Evolutionary conservation across 2,888 invertebrate genomes (phyloP), one percentile per base, ranked within the genome.

Genomic region (Mylabris sibirica): DNA sequence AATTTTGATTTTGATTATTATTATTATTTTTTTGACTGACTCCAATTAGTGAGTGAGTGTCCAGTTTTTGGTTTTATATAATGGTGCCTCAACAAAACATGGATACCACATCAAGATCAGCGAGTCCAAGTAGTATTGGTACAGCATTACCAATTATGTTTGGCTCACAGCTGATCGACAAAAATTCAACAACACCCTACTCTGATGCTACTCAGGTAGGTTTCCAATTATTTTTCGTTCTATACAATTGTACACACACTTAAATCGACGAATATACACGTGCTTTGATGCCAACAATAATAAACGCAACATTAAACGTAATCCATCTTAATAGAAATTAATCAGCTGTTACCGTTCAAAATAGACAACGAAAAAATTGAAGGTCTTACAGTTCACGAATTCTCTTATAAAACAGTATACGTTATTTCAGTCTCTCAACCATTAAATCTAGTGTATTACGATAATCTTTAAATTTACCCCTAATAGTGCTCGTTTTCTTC

Each of bases 121-220:
- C 83, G 70, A 83, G 81, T 74, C 82, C 83, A n/a, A 80, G 90
- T 66, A 11, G 24, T 65, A 87, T 88, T 82, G 89, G 88, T 84
- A 89, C 89, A 79, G 87, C 30, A 30, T 30, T 88, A 77, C 90
- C 92, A 22, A 24, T 53, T 76, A 88, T 93, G 82, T 97, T 97
- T 87, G 97, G 97, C 79, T 97, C 97, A 68, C 93, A 95, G 85
- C 89, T 93, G 80, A 93, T 98, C 85, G 93, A 94, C 87, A 92
- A 94, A 86, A 93, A 94, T 85, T 97, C 97, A 38, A 89, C 92
- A 65, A 98, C 98, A 70, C 98, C 98, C 70, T 99, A 99, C 88
- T 95, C 97, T 82, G 98, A 99, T 89, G 98, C 98, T 73, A 99
- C 98, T 80, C 94, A 95, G 94, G 96, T 96, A 88, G 91, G 90